Base-by-base conservation (phyloP, 2,888 invertebrate species). In the Choreutis nemorana region DNA sequence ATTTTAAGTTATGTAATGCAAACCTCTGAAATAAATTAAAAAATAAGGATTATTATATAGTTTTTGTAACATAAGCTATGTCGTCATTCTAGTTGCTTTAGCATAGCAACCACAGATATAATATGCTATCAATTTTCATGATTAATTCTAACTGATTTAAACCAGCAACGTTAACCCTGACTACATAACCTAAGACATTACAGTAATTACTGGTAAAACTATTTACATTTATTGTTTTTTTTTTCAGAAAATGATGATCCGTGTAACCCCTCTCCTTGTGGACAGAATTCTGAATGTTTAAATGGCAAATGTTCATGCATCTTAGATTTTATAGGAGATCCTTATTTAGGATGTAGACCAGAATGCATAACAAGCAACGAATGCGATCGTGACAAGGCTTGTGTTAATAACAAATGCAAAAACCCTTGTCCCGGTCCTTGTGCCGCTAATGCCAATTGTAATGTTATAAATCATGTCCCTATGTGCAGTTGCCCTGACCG, bases 391-490 rank as follows among this genome's bases (percentile, higher is more conserved):
- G 75, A 85, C 49, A 83, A 81, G 51, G 86, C 90, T 26, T 91
- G 91, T 46, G 78, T 87, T 4, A 78, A 81, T 48, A 87, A 86
- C 50, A 90, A 90, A 63, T 93, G 92, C 50, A 60, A 65, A 36
- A 86, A 92, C 64, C 91, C 92, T 31, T 92, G 93, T 47, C 84
- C 86, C 3, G 88, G 87, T 35, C 88, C 88, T 15, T 93, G 93
- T 54, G 91, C 90, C 1, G 51, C 75, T 28, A 87, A 87, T 48
- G 91, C 91, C 2, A 53, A 83, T 27, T 93, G 92, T 50, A 81
- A 80, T 34, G 89, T 90, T 1, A 73, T 88, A 9, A 83, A 84
- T 44, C 83, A 85, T 45, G 77, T 81, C 34, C 82, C 84, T 1
- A 79, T 82, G 66, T 85, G 85, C 42, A 79, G 66, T 39, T 87